phyloP scores from a whole-genome alignment of 1,140 invertebrate genomes.

The Anthonomus grandis region DNA sequence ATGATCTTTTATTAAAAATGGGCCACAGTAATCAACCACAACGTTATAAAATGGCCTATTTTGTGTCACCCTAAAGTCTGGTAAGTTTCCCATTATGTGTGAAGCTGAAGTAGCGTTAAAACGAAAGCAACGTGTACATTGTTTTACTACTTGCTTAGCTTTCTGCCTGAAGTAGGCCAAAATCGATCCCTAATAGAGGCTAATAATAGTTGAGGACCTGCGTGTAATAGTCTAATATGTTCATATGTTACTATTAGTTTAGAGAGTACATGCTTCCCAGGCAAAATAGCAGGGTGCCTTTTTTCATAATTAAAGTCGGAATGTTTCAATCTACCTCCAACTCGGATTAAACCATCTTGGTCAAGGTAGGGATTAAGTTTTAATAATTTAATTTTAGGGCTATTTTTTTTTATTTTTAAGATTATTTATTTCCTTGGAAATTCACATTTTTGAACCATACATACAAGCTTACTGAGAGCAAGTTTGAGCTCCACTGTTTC shows the following conservation, averaged over 20 bases:
- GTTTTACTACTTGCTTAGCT: no score
- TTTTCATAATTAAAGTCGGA: slow-evolving; percentile 18
- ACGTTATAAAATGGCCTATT: slow-evolving; percentile 28
- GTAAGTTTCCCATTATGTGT: slow-evolving; percentile 35
- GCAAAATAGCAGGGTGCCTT: slow-evolving; percentile 36
- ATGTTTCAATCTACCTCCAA: slow-evolving; percentile 35
- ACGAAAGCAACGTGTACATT: slow-evolving; percentile 31
- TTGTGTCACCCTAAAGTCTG: slow-evolving; percentile 30
- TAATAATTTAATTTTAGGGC: slow-evolving; percentile 10
- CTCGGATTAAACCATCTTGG: slow-evolving; percentile 28
- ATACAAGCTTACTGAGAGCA: no score
- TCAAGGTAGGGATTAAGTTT: slow-evolving; percentile 32
- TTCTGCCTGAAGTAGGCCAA: slow-evolving; percentile 28
- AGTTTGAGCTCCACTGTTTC: no score
- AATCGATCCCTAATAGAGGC: slow-evolving; percentile 24
- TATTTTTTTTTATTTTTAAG: slow-evolving; percentile 9
- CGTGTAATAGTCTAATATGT: slow-evolving; percentile 33
- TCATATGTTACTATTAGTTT: slow-evolving; percentile 24
- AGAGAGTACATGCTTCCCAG: slow-evolving; percentile 23
- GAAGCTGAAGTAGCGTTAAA: slow-evolving; percentile 14
- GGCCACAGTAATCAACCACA: slow-evolving; percentile 37
- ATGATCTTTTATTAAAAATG: slow-evolving; percentile 37
- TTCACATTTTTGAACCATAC: slow-evolving; percentile 12
- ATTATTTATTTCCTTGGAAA: slow-evolving; percentile 6
- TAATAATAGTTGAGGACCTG: slow-evolving; percentile 23